Base-by-base conservation (phyloP, 2,888 invertebrate genomes). In the Zaprionus lineosus region DNA sequence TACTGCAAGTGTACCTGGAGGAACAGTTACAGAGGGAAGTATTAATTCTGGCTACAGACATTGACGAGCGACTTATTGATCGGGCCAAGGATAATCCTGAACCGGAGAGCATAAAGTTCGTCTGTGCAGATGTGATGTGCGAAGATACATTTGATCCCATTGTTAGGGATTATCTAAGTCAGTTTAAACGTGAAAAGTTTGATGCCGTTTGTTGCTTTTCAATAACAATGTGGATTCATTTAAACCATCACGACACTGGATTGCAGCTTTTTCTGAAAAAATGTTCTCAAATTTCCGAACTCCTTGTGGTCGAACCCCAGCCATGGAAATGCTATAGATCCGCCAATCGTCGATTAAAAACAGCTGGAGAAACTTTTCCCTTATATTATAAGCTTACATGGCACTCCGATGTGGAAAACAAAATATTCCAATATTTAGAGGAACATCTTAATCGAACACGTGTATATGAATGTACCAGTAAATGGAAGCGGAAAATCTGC, bases 141-240 rank as follows among this genome's bases (percentile, higher is more conserved):
- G 74, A 88, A 1, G 76, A 57, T 21, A 88, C 91, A 1, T 86
- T 89, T 24, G 56, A 69, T 6, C n/a, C 74, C 24, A 46, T 86
- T 2, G 86, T 94, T n/a, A 69, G 88, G 5, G 68, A 88, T 0
- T 93, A 92, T 88, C 89, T 95, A 44, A 56, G 83, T 19, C 68
- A 65, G 1, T 72, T 90, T 61, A 78, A 90, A 1, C 91, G 90
- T 39, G 40, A 78, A 0, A 91, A 88, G 58, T 96, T 95, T 90
- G 93, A 94, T 90, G 91, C 93, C 2, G 91, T 92, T 40, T 95
- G 95, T 88, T 95, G 95, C 86, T 96, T 96, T 87, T 96, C 96
- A 5, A 92, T 96, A 19, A 95, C 96, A 11, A 96, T 97, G 96
- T 97, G 97, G 97, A 95, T 97, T 82, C 97, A 97, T 89, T 88